Evolutionary conservation across 2,888 invertebrate species (phyloP).

Genomic region (Yponomeuta plumbellus): DNA sequence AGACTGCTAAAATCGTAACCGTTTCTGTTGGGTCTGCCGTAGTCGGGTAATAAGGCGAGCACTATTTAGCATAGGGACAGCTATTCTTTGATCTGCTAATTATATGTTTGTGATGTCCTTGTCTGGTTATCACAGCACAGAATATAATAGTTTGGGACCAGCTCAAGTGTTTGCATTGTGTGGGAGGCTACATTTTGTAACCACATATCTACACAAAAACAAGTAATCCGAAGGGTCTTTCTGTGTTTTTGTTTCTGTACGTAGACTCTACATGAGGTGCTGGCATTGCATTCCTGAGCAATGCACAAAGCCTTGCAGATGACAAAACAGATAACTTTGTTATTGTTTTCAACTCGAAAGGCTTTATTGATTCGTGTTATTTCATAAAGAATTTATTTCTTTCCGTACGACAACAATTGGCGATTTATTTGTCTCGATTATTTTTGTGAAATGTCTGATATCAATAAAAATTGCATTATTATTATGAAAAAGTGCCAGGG

Average conservation of each 20-base stretch:
- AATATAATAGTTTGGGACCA: no score
- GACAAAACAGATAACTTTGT: background rate
- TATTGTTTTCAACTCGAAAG: background rate
- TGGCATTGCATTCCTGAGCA: slow-evolving; percentile 9
- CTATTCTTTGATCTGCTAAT: no score
- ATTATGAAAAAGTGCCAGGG: no score
- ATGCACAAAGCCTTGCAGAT: slow-evolving; percentile 1
- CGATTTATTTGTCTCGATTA: no score
- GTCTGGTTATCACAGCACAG: no score
- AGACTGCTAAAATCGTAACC: no score
- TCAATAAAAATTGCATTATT: no score
- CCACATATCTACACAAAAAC: background rate
- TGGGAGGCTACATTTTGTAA: background rate
- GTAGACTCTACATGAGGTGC: background rate
- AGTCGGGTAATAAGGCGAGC: no score
- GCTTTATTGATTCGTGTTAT: background rate
- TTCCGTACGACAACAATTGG: background rate
- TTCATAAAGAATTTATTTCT: background rate
- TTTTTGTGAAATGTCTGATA: no score
- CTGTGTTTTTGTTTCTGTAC: background rate
- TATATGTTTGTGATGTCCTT: no score
- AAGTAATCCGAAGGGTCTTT: background rate
- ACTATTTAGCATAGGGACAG: no score
- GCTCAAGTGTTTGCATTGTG: background rate
- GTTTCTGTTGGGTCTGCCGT: no score